phyloP scores from a whole-genome alignment of 2,888 invertebrate genomes.

The Agrotis segetum region DNA sequence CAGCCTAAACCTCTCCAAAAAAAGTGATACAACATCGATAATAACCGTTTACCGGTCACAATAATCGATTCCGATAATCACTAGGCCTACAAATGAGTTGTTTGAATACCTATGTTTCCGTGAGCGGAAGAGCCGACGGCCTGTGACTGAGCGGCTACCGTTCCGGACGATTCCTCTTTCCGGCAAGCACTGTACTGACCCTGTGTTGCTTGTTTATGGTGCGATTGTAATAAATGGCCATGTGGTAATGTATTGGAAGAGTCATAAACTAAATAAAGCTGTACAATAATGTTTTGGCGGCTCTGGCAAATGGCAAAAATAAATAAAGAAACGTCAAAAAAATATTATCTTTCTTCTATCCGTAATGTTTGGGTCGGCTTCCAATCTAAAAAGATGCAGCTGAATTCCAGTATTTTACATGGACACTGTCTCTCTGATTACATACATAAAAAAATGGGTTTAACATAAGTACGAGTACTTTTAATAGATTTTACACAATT shows the following conservation, averaged over 20 bases:
- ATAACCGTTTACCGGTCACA: constrained; percentile 26
- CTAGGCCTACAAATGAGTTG: constrained; percentile 52
- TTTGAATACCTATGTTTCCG: constrained; percentile 61
- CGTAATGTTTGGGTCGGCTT: too few relatives aligned
- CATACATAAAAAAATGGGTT: too few relatives aligned
- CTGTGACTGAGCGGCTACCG: constrained; percentile 73
- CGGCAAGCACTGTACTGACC: constrained; percentile 69
- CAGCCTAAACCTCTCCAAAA: not conserved
- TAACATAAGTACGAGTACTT: too few relatives aligned
- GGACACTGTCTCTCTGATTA: too few relatives aligned
- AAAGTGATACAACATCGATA: constrained; percentile 36
- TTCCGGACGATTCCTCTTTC: constrained; percentile 77
- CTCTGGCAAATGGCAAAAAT: too few relatives aligned
- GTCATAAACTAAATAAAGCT: constrained; percentile 1
- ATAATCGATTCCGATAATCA: constrained; percentile 54
- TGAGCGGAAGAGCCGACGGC: constrained; percentile 73
- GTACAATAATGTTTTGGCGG: not conserved
- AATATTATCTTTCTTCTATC: too few relatives aligned
- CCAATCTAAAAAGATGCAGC: too few relatives aligned
- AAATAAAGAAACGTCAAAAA: too few relatives aligned
- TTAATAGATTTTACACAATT: not conserved
- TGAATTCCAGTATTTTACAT: too few relatives aligned
- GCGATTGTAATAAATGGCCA: constrained; percentile 28
- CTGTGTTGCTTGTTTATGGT: constrained; percentile 62
- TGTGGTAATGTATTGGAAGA: constrained; percentile 11